Evolutionary conservation across 2,113 vertebrate species (phyloP).

Genomic region (Cynopterus brachyotis): DNA sequence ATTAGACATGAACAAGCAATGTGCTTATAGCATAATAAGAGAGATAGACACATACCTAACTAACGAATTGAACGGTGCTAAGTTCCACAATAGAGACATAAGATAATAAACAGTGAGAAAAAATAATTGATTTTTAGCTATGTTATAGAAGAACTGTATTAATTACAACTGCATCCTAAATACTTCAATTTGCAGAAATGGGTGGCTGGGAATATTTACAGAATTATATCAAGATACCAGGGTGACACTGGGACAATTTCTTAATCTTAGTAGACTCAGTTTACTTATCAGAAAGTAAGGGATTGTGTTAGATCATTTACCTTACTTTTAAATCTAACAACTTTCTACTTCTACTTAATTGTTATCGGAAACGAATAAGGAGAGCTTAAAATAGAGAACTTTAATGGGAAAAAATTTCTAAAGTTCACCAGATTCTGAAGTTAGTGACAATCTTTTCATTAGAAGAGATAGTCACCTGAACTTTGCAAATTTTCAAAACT

Average conservation of each 20-base stretch:
- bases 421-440: background rate
- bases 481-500: background rate
- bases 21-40: background rate
- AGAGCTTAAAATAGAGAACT: background rate
- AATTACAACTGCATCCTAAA: background rate
- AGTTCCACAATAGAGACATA: background rate
- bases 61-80: background rate
- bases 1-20: background rate
- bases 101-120: background rate
- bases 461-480: background rate
- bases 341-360: background rate
- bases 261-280: background rate
- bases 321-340: background rate
- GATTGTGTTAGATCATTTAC: background rate
- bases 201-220: background rate
- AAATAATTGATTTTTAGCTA: background rate
- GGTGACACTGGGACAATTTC: background rate
- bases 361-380: background rate
- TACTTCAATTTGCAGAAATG: background rate
- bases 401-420: background rate
- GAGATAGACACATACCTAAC: background rate
- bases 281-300: background rate
- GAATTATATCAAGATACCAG: background rate
- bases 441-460: background rate
- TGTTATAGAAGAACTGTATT: background rate